Evolutionary conservation across 1,140 invertebrate genomes (phyloP).

Genomic region (Gryllus bimaculatus): DNA sequence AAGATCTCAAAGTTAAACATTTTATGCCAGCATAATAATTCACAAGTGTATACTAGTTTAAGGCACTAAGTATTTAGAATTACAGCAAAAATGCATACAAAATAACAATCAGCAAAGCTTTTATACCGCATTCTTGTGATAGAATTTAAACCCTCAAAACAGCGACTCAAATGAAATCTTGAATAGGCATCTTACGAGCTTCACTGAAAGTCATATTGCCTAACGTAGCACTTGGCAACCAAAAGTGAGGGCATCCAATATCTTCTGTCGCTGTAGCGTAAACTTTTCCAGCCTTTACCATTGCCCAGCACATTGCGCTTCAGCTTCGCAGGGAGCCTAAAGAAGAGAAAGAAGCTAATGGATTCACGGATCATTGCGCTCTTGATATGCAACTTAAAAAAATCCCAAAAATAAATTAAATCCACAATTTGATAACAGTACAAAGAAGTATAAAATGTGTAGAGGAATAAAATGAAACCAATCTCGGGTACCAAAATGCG

Average conservation of each 20-base stretch:
- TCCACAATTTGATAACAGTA: too few relatives aligned
- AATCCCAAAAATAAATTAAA: too few relatives aligned
- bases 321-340: slow-evolving; percentile 94
- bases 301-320: slow-evolving; percentile 94
- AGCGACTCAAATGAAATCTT: slow-evolving; percentile 85
- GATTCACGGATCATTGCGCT: too few relatives aligned
- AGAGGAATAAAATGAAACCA: too few relatives aligned
- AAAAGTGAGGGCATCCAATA: slow-evolving; percentile 99
- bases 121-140: slow-evolving; percentile 64
- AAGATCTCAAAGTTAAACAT: background rate
- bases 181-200: slow-evolving; percentile 92
- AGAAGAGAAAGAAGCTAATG: background rate
- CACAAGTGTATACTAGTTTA: background rate
- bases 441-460: too few relatives aligned
- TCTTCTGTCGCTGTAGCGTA: slow-evolving; percentile 97
- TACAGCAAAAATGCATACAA: background rate
- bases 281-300: slow-evolving; percentile 89
- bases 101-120: background rate
- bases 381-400: too few relatives aligned
- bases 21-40: too few relatives aligned
- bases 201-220: slow-evolving; percentile 94
- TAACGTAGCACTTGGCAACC: slow-evolving; percentile 77
- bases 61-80: background rate
- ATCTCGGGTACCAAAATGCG: too few relatives aligned
- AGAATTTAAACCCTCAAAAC: slow-evolving; percentile 74